Evolutionary conservation across 2,888 invertebrate genomes (phyloP).

Genomic region (Cryptocheilus praepositus): DNA sequence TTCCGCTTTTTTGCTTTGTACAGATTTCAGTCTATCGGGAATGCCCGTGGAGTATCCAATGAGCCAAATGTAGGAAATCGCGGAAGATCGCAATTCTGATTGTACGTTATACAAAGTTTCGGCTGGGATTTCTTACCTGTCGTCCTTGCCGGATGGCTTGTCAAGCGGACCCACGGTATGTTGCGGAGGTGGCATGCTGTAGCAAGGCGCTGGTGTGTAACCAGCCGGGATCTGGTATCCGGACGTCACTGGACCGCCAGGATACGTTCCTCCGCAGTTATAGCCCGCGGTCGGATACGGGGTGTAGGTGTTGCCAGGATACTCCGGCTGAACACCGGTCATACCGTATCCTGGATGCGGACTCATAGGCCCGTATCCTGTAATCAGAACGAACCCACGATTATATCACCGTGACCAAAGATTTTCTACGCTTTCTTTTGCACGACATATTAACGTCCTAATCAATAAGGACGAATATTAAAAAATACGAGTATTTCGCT

Average conservation of each 20-base stretch:
- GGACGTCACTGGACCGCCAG: constrained; percentile 76
- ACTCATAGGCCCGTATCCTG: constrained; percentile 89
- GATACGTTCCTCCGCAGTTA: constrained; percentile 76
- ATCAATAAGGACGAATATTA: too few species aligned
- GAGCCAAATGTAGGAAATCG: too few species aligned
- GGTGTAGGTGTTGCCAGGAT: constrained; percentile 85
- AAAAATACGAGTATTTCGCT: too few species aligned
- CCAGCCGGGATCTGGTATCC: constrained; percentile 81
- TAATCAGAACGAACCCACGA: neutral
- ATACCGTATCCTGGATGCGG: constrained; percentile 91
- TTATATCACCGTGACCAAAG: too few species aligned
- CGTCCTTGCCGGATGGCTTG: constrained; percentile 82
- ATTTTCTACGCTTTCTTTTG: too few species aligned
- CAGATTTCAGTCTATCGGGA: neutral
- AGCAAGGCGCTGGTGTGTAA: constrained; percentile 86
- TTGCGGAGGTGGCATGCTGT: constrained; percentile 90
- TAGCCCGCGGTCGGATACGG: constrained; percentile 82
- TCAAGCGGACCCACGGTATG: constrained; percentile 77
- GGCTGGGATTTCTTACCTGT: constrained; percentile 77
- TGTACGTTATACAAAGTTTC: neutral
- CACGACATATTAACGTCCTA: too few species aligned
- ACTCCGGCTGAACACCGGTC: constrained; percentile 85
- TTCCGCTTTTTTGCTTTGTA: neutral
- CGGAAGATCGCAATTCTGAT: too few species aligned
- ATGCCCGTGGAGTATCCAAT: neutral